phyloP scores from a whole-genome alignment of 2,888 invertebrate genomes.

The Apoda limacodes region DNA sequence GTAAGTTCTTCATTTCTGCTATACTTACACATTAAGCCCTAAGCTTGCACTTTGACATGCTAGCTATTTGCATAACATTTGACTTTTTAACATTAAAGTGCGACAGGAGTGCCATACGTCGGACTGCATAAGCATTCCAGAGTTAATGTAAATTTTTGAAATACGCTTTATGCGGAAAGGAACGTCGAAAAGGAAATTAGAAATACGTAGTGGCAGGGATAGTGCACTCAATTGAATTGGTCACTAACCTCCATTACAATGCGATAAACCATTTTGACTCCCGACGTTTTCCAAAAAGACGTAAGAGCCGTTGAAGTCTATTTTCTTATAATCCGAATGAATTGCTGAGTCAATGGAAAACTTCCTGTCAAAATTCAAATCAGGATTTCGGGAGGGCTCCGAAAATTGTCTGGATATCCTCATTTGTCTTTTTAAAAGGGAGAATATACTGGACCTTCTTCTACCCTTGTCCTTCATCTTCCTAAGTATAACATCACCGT shows the following conservation, averaged over 20 bases:
- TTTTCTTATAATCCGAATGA: constrained; percentile 34
- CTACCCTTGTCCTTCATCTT: constrained; percentile 39
- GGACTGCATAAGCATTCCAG: too few relatives aligned
- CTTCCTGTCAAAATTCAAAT: constrained; percentile 31
- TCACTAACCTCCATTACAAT: constrained; percentile 38
- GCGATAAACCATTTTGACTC: constrained; percentile 22
- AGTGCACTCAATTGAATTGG: too few relatives aligned
- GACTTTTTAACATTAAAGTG: too few relatives aligned
- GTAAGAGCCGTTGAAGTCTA: constrained; percentile 25
- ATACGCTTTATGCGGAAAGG: too few relatives aligned
- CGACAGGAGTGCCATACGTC: too few relatives aligned
- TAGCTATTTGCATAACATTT: too few relatives aligned
- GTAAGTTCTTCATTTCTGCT: too few relatives aligned
- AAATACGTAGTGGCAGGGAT: too few relatives aligned
- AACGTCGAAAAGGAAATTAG: too few relatives aligned
- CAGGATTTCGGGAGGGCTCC: constrained; percentile 31
- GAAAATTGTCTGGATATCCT: constrained; percentile 45
- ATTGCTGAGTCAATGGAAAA: constrained; percentile 51
- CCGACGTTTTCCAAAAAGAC: constrained; percentile 25
- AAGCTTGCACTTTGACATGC: too few relatives aligned
- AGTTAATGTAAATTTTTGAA: too few relatives aligned
- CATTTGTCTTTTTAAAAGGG: constrained; percentile 40
- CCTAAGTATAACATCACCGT: constrained; percentile 26
- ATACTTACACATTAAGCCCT: too few relatives aligned
- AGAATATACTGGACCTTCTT: constrained; percentile 50